A percentile compares a stretch with the other conserved stretches of the same genome.
phyloP scores from a whole-genome alignment of 2,888 invertebrate species.

The Acanthopleura granulata region DNA sequence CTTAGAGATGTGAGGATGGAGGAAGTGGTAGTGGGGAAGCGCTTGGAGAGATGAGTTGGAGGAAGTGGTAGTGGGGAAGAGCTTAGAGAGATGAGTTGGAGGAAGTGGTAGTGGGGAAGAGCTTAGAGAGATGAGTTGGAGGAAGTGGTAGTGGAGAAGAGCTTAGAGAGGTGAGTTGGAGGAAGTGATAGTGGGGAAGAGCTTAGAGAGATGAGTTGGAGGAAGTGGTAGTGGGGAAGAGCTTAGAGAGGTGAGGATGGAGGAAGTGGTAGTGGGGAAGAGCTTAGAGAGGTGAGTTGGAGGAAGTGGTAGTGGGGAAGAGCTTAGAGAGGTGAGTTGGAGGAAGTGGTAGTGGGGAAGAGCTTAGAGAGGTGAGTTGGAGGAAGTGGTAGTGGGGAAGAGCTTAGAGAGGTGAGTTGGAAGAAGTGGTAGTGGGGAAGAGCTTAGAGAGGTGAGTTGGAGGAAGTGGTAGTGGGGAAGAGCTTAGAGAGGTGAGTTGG shows the following conservation, averaged over 20 bases:
- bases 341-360: slow-evolving; percentile 94
- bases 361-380: slow-evolving; percentile 90
- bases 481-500: slow-evolving; percentile 90
- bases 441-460: slow-evolving; percentile 90
- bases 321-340: slow-evolving; percentile 90
- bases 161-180: slow-evolving; percentile 89
- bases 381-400: slow-evolving; percentile 94
- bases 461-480: slow-evolving; percentile 94
- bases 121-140: slow-evolving; percentile 89
- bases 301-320: slow-evolving; percentile 94
- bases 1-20: slow-evolving; percentile 90
- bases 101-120: slow-evolving; percentile 95
- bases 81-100: slow-evolving; percentile 89
- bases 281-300: slow-evolving; percentile 90
- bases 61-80: slow-evolving; percentile 95
- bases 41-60: slow-evolving; percentile 89
- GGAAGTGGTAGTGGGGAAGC: slow-evolving; percentile 95
- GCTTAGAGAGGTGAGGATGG: slow-evolving; percentile 90
- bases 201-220: slow-evolving; percentile 89
- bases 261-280: slow-evolving; percentile 94
- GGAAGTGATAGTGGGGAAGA: slow-evolving; percentile 95
- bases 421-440: slow-evolving; percentile 94
- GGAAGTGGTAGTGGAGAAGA: slow-evolving; percentile 95
- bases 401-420: slow-evolving; percentile 90
- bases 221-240: slow-evolving; percentile 95